Evolutionary conservation across 2,797 vertebrate genomes (phyloP), one percentile per base, ranked within the genome.

Genomic region (Acipenser transmontanus): DNA sequence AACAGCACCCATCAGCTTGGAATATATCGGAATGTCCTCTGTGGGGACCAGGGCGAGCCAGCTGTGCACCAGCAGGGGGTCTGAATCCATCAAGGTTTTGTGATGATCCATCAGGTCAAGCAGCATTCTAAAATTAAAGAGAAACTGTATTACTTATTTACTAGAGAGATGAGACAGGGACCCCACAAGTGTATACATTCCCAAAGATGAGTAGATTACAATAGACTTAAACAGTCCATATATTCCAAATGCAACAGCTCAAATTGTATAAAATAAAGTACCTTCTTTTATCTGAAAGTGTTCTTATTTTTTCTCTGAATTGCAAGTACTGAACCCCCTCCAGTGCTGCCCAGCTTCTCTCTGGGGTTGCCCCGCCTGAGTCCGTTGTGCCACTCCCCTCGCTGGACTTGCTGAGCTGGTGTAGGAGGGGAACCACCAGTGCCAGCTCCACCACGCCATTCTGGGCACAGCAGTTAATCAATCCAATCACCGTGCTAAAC

Each of bases 371-470:
- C 71, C 77, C 11, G 6, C 8, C 50, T 10, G 7, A 9, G 14
- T 34, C 20, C 80, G 51, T 13, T 64, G 49, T 71, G 0, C 1
- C 5, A 1, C 81, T 69, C 0, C 67, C 67, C 1, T 68, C 75
- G 34, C 65, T 75, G 0, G 73, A 70, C 1, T 74, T 75, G 49
- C 70, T 68, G 69, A 88, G 67, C 7, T 11, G 69, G 69, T 82
- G 51, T 59, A 89, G 80, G 50, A 86, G 77, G 14, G 85, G 88
- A 34, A 88, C 57, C 7, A 91, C 84, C 61, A 88, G 74, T 13
- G 87, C 70, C 1, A 85, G 10, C 78, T 91, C 88, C 0, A 76
- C 51, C 68, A 89, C 66, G n/a, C 0, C 0, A 0, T 0, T 0
- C 9, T 2, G n/a, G 1, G 4, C 51, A 49, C 85, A 88, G 7